phyloP scores from a whole-genome alignment of 2,888 invertebrate species.

The Nomada ruficornis region DNA sequence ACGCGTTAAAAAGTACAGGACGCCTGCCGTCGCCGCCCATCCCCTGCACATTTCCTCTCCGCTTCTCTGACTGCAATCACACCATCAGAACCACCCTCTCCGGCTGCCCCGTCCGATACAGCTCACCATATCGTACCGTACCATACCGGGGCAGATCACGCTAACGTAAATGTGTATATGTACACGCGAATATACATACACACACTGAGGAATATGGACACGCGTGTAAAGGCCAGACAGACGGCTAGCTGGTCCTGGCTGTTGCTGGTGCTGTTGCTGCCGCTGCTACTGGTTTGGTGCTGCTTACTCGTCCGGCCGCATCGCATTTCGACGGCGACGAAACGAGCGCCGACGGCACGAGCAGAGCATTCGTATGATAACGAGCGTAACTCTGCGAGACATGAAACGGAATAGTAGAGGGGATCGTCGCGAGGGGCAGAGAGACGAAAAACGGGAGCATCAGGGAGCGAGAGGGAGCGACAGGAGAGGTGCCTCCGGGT shows the following conservation, averaged over 20 bases:
- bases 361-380: constrained; percentile 79
- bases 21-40: neutral
- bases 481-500: constrained; percentile 64
- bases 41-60: neutral
- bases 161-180: neutral
- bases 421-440: constrained; percentile 48
- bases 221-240: constrained; percentile 46
- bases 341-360: constrained; percentile 70
- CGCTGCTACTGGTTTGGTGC: constrained; percentile 30
- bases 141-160: neutral
- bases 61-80: neutral
- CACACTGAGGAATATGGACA: neutral
- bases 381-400: constrained; percentile 76
- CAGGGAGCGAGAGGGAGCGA: constrained; percentile 24
- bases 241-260: constrained; percentile 20
- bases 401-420: constrained; percentile 60
- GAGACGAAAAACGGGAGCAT: constrained; percentile 35
- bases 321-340: constrained; percentile 65
- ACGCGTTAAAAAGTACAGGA: constrained; percentile 25
- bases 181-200: neutral
- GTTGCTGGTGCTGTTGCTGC: constrained; percentile 16
- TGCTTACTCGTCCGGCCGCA: constrained; percentile 53
- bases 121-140: neutral
- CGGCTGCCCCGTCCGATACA: constrained; percentile 41
- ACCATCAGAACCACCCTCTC: constrained; percentile 14